Evolutionary conservation across 2,113 vertebrate genomes (phyloP).

Genomic region (Electrona antarctica): DNA sequence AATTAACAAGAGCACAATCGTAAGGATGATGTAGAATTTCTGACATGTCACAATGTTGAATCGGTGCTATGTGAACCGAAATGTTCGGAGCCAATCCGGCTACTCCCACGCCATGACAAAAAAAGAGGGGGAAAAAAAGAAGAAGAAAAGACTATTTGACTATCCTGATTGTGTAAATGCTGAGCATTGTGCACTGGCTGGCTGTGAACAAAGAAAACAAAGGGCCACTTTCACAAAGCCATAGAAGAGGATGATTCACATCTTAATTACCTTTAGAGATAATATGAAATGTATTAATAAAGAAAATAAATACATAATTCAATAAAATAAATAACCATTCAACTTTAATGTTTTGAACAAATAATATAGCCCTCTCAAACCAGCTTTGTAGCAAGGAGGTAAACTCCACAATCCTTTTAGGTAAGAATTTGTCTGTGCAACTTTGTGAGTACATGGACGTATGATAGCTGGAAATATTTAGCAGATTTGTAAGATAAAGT

Average conservation of each 20-base stretch:
- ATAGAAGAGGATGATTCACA: neutral
- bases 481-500: neutral
- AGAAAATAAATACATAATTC: no score
- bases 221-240: neutral
- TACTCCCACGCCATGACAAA: no score
- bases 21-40: neutral
- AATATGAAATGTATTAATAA: no score
- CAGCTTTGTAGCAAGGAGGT: no score
- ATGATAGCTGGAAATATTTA: neutral
- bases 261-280: no score
- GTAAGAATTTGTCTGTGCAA: neutral
- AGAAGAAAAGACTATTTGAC: neutral
- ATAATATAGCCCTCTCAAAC: no score
- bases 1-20: neutral
- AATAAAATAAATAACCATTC: no score
- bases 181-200: neutral
- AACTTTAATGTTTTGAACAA: no score
- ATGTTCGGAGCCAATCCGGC: no score
- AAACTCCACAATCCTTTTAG: no score
- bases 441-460: neutral
- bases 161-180: neutral
- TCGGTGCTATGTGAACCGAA: no score
- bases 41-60: neutral
- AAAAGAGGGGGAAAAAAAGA: neutral
- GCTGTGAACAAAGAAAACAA: neutral